Conservation (phyloP, 2,797 vertebrate genomes). For the Coregonus sp. region DNA sequence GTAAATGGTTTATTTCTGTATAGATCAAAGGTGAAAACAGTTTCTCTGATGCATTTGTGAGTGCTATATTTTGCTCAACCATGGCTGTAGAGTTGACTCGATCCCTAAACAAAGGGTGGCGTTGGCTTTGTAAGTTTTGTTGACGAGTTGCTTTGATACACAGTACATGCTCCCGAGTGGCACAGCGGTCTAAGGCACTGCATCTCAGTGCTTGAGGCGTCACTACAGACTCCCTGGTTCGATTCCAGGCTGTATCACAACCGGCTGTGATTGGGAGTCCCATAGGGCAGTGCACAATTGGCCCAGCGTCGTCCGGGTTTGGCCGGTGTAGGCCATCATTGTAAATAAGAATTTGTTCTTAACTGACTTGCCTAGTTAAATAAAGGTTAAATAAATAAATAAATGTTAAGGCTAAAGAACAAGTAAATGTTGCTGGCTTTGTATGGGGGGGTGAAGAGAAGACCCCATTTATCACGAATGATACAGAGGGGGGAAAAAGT, state of each 20-base stretch:
- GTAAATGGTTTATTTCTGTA: constrained; percentile 79
- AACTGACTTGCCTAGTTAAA: too few species aligned
- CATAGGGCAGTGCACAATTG: too few species aligned
- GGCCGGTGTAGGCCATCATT: too few species aligned
- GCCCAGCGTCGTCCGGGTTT: too few species aligned
- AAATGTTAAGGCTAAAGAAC: constrained; percentile 48
- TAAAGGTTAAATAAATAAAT: too few species aligned
- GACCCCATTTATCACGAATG: constrained; percentile 33
- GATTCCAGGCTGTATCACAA: too few species aligned
- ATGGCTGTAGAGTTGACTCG: constrained; percentile 51
- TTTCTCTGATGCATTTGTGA: constrained; percentile 55
- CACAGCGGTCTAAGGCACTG: too few species aligned
- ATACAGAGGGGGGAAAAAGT: background rate
- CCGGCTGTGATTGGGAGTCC: too few species aligned
- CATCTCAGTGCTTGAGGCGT: too few species aligned
- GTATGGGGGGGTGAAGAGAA: constrained; percentile 28
- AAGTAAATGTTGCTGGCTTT: constrained; percentile 35
- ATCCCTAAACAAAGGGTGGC: constrained; percentile 25
- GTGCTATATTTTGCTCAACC: constrained; percentile 59
- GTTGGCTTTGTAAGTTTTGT: constrained; percentile 37
- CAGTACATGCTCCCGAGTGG: constrained; percentile 15
- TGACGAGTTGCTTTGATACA: constrained; percentile 20
- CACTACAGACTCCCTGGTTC: too few species aligned
- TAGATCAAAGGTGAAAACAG: constrained; percentile 71
- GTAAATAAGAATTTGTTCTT: too few species aligned